Conservation (phyloP, 2,888 invertebrate species). For the Eilema depressum region DNA sequence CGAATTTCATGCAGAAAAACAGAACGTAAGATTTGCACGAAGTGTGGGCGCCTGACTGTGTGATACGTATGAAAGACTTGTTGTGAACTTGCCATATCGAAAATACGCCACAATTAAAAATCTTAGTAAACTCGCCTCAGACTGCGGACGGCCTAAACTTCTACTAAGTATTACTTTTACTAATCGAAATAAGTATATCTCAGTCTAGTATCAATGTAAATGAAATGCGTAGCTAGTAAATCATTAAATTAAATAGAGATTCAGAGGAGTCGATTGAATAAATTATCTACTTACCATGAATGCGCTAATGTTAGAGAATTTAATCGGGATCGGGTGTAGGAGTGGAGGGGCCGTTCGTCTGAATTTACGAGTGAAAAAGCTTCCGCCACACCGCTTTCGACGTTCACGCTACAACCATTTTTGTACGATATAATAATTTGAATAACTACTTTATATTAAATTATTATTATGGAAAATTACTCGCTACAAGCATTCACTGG, state of each 20-base stretch:
- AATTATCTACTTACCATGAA: conserved; percentile 71
- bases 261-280: conserved; percentile 59
- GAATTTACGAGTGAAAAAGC: conserved; percentile 75
- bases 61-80: no score
- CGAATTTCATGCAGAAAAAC: no score
- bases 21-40: no score
- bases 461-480: conserved; percentile 32
- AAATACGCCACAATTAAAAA: no score
- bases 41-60: no score
- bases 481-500: background rate
- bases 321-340: conserved; percentile 66
- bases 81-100: no score
- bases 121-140: no score
- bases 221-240: conserved; percentile 53
- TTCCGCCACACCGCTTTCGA: conserved; percentile 66
- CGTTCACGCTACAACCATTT: conserved; percentile 57
- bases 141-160: no score
- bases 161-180: background rate
- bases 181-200: conserved; percentile 5
- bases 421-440: conserved; percentile 54
- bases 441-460: conserved; percentile 48
- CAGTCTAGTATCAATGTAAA: conserved; percentile 27
- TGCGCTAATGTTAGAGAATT: conserved; percentile 75
- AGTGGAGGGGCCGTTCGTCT: conserved; percentile 65
- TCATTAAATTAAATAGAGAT: conserved; percentile 62